Conservation (phyloP, 1,140 invertebrate genomes). For the Cydia splendana region DNA sequence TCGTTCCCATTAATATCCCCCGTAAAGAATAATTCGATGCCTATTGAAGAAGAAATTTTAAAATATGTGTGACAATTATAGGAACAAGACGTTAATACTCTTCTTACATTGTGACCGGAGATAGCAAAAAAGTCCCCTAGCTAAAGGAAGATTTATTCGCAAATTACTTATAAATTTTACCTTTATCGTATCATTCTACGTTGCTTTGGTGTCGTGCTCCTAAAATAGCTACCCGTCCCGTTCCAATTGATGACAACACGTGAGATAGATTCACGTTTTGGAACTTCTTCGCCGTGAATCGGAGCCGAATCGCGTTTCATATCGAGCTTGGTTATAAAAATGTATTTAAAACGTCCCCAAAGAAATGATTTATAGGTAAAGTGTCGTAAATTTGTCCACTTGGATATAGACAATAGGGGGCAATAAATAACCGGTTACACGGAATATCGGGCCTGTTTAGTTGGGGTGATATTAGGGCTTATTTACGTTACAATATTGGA, state of each 20-base stretch:
- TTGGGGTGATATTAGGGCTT: conserved; percentile 29
- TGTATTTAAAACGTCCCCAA: conserved; percentile 77
- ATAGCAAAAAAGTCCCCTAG: conserved; percentile 64
- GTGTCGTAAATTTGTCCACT: conserved; percentile 77
- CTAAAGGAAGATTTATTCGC: conserved; percentile 73
- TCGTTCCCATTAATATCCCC: conserved; percentile 26
- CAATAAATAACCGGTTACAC: conserved; percentile 58
- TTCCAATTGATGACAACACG: conserved; percentile 2
- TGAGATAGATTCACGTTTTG: conserved; percentile 17
- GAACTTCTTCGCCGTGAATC: not conserved
- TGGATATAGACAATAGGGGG: conserved; percentile 62
- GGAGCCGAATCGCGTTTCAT: not conserved
- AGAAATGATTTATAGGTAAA: conserved; percentile 74
- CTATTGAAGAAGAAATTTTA: conserved; percentile 62
- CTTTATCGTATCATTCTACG: conserved; percentile 37
- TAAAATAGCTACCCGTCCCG: not conserved
- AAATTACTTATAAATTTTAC: conserved; percentile 78
- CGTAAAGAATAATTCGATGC: conserved; percentile 32
- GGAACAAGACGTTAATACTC: conserved; percentile 74
- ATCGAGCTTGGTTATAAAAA: conserved; percentile 73
- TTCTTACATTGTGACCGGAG: conserved; percentile 64
- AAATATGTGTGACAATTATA: conserved; percentile 80
- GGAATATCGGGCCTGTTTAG: conserved; percentile 28
- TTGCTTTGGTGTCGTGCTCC: not conserved
- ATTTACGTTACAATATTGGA: conserved; percentile 28